phyloP scores from a whole-genome alignment of 2,888 invertebrate genomes.

The Oscheius onirici region DNA sequence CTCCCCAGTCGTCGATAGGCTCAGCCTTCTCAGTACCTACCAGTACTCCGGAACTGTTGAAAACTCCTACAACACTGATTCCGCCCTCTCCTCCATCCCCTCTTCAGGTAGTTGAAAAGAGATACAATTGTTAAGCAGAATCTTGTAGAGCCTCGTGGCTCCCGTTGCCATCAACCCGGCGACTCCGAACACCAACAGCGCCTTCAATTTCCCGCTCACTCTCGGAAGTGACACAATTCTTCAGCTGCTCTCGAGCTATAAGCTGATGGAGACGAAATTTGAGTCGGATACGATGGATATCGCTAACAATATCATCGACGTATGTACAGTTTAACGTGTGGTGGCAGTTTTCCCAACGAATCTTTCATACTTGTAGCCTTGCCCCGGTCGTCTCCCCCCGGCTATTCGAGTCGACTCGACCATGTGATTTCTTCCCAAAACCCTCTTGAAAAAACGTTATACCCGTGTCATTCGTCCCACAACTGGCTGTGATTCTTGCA shows the following conservation, averaged over 20 bases:
- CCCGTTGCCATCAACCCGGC: conserved; percentile 43
- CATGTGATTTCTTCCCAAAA: conserved; percentile 11
- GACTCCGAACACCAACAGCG: neutral
- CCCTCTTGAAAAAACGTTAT: neutral
- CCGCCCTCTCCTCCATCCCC: conserved; percentile 30
- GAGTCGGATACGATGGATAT: conserved; percentile 22
- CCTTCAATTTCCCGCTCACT: conserved; percentile 32
- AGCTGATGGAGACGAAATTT: conserved; percentile 36
- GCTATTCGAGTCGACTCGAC: conserved; percentile 2
- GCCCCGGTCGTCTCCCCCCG: neutral
- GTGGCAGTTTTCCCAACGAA: neutral
- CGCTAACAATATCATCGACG: conserved; percentile 49
- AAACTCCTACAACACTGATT: conserved; percentile 34
- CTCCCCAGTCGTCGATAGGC: conserved; percentile 38
- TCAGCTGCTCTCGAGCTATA: conserved; percentile 46
- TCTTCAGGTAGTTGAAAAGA: conserved; percentile 24
- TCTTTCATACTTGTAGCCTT: conserved; percentile 26
- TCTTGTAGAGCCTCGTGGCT: conserved; percentile 35
- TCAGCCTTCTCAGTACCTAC: conserved; percentile 13
- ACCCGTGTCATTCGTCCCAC: conserved; percentile 17
- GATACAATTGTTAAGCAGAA: too few relatives aligned
- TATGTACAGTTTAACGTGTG: conserved; percentile 42
- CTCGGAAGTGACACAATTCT: conserved; percentile 26
- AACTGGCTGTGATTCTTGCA: conserved; percentile 23
- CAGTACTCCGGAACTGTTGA: conserved; percentile 34